A percentile compares a stretch with the other conserved stretches of the same genome.
Evolutionary conservation across 2,797 vertebrate species (phyloP).

Genomic region (Microchirus variegatus): DNA sequence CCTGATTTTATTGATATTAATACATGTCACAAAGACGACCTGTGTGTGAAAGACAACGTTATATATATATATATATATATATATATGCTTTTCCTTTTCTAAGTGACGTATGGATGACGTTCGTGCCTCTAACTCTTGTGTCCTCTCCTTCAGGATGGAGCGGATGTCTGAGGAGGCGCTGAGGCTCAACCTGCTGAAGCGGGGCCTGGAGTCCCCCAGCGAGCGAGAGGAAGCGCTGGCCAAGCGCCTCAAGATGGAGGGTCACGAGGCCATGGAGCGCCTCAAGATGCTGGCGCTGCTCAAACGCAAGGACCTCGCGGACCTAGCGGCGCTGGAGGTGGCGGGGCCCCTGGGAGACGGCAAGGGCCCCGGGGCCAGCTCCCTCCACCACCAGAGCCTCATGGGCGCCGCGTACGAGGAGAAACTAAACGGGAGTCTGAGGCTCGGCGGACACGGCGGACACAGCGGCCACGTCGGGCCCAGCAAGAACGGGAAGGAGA

Average conservation of each 20-base stretch:
- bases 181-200: slow-evolving; percentile 91
- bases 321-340: slow-evolving; percentile 76
- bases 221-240: slow-evolving; percentile 91
- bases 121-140: slow-evolving; percentile 1
- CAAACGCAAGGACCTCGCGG: slow-evolving; percentile 92
- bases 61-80: too few relatives aligned
- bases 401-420: slow-evolving; percentile 85
- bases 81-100: too few relatives aligned
- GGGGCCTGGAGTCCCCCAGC: slow-evolving; percentile 87
- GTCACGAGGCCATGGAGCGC: slow-evolving; percentile 96
- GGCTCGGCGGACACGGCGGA: slow-evolving; percentile 70
- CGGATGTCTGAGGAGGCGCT: slow-evolving; percentile 94
- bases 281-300: slow-evolving; percentile 95
- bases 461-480: slow-evolving; percentile 75
- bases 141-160: slow-evolving; percentile 83
- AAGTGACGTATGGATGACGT: too few relatives aligned
- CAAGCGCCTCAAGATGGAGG: slow-evolving; percentile 94
- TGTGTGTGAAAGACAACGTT: too few relatives aligned
- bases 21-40: too few relatives aligned
- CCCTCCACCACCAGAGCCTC: slow-evolving; percentile 69
- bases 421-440: slow-evolving; percentile 90
- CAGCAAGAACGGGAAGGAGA: slow-evolving; percentile 91
- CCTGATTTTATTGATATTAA: too few relatives aligned
- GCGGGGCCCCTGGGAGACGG: slow-evolving; percentile 73
- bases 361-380: slow-evolving; percentile 74